phyloP scores from a whole-genome alignment of 2,113 vertebrate genomes.

The Enhydra lutris region DNA sequence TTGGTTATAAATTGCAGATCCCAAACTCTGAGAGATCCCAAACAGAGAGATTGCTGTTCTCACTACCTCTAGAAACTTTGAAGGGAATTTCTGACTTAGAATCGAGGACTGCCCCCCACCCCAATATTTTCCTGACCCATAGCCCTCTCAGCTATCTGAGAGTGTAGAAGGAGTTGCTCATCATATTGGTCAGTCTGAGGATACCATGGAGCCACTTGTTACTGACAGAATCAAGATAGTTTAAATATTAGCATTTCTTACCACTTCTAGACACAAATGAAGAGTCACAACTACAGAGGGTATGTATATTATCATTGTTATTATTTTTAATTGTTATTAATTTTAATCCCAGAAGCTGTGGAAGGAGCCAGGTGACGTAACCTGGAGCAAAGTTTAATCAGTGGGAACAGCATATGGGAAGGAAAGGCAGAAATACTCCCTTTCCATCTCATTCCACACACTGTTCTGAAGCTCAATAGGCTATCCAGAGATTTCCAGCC shows the following conservation, averaged over 20 bases:
- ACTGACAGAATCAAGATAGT: not conserved
- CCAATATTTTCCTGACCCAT: not conserved
- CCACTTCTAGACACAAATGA: not conserved
- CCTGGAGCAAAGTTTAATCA: not conserved
- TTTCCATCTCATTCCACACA: not conserved
- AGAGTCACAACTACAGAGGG: not conserved
- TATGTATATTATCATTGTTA: not conserved
- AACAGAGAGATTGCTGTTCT: not conserved
- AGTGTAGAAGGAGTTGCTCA: not conserved
- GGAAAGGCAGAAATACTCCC: not conserved
- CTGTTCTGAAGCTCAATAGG: not conserved
- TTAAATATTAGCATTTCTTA: not conserved
- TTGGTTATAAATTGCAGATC: not conserved
- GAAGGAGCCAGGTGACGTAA: not conserved
- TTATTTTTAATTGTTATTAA: not conserved
- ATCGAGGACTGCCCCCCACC: not conserved
- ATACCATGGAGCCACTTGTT: not conserved
- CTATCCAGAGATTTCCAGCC: not conserved
- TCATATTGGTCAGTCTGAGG: not conserved
- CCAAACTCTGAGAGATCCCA: not conserved
- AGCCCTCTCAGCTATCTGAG: not conserved
- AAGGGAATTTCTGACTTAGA: not conserved
- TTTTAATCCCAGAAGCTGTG: not conserved
- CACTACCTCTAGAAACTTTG: not conserved
- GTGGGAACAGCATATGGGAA: not conserved